Base-by-base conservation (phyloP, 2,113 vertebrate genomes). In the Eleginops maclovinus region DNA sequence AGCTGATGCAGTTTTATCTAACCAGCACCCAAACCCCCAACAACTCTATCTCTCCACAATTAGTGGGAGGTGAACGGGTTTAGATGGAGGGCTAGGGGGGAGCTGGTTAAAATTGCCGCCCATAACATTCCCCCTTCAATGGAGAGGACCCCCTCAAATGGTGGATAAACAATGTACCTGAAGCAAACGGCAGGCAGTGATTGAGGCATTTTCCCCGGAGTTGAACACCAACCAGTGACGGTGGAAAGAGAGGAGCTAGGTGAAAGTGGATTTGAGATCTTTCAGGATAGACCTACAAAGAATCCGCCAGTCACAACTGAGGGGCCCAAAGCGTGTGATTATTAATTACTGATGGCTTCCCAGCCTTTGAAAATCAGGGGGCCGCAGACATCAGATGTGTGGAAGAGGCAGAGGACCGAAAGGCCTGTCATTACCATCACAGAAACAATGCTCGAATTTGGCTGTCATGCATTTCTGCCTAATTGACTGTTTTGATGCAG, bases 381-480 rank as follows among this genome's bases (percentile, higher is more conserved):
- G 83, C 84, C 77, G 13, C 91, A 89, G 89, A 83, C 89, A 87
- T 91, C 89, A 90, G 71, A 88, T 88, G 82, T 89, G 85, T 84
- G 79, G 77, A 83, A 81, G 85, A 84, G 84, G 77, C 69, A 66
- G 68, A 85, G 81, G 73, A 81, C 79, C 76, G 76, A 87, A 89
- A 87, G 84, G 80, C 88, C 89, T 91, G 89, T 93, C 91, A 92
- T 91, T 88, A 91, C 82, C 81, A 66, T 92, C 88, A 91, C 81
- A 91, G 82, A 94, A 94, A 94, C 91, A 93, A 93, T 91, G 92
- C 81, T 58, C 63, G 85, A 90, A 90, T 93, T 91, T 93, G 86
- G 89, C 90, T 92, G 92, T 94, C 92, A 93, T 92, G 92, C 92
- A 94, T 94, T 94, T 94, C 92, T 93, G 78, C 87, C 86, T 93